Evolutionary conservation across 2,113 vertebrate species (phyloP).

Genomic region (Eudyptes chrysolophus): DNA sequence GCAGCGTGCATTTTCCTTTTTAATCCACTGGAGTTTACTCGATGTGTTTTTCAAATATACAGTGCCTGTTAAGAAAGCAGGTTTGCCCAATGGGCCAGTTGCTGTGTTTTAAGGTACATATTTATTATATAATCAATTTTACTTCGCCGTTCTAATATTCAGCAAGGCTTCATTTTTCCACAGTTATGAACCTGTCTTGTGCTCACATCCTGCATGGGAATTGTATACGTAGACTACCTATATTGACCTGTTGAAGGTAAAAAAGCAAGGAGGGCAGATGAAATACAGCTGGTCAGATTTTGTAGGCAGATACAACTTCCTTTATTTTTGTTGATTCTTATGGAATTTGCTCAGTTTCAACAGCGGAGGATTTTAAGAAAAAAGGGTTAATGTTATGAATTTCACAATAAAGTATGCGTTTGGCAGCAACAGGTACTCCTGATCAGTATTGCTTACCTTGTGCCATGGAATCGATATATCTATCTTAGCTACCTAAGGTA

Average conservation of each 20-base stretch:
- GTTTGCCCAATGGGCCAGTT: background rate
- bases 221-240: accelerated
- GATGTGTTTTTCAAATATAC: background rate
- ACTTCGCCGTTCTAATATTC: background rate
- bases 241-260: background rate
- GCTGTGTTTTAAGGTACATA: background rate
- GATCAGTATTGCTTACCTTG: background rate
- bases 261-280: background rate
- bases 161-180: background rate
- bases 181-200: background rate
- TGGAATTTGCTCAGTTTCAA: background rate
- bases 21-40: background rate
- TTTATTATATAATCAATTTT: background rate
- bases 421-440: background rate
- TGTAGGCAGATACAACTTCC: accelerated
- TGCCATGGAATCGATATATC: accelerated
- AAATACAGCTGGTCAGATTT: background rate
- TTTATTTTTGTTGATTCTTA: background rate
- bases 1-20: background rate
- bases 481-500: background rate
- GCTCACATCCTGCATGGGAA: background rate
- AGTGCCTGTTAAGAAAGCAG: background rate
- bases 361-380: background rate
- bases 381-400: background rate
- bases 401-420: background rate